Evolutionary conservation across 2,113 vertebrate genomes (phyloP), one percentile per base, ranked within the genome.

Genomic region (Catharus minimus): DNA sequence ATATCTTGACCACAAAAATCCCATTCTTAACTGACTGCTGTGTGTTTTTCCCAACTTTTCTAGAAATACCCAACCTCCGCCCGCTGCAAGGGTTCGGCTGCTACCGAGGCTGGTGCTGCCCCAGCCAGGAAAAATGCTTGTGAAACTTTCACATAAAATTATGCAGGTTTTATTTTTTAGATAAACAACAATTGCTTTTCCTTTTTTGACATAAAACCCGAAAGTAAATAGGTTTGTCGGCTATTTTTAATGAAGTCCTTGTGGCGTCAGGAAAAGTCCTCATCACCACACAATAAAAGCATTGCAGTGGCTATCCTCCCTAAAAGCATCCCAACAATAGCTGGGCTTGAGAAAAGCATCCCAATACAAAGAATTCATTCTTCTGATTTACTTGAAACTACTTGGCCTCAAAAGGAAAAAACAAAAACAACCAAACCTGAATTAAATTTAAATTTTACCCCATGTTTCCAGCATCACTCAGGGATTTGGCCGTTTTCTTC

Each of bases 381-480:
- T 98, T 96, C 97, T 93, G 96, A 97, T 97, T 98, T 97, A 97
- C 97, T 97, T 97, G 97, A 97, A 98, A 97, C 97, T 97, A 95
- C 95, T 95, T 95, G 88, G 95, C 85, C 94, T 95, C 81, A 44
- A 97, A 97, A 96, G 60, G 94, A 88, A 94, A 75, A 86, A 73
- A n/a, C 26, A 65, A 72, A 93, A 71, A 27, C 71, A 66, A 82
- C 33, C 79, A 64, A 52, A 66, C 74, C 43, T 50, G 71, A 93
- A 86, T 49, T 77, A 92, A 71, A 94, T 93, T 81, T 87, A 90
- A 85, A 94, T 94, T 89, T 95, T 76, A 52, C 78, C 52, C 67
- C 27, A 46, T 9, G 43, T 89, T 86, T 88, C 61, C 44, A 68
- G 41, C 61, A 78, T 60, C 72, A n/a, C 10, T 69, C 1, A 0